A percentile compares a stretch with the other conserved stretches of the same genome.
phyloP scores from a whole-genome alignment of 2,888 invertebrate species.

The Bimastos eiseni region DNA sequence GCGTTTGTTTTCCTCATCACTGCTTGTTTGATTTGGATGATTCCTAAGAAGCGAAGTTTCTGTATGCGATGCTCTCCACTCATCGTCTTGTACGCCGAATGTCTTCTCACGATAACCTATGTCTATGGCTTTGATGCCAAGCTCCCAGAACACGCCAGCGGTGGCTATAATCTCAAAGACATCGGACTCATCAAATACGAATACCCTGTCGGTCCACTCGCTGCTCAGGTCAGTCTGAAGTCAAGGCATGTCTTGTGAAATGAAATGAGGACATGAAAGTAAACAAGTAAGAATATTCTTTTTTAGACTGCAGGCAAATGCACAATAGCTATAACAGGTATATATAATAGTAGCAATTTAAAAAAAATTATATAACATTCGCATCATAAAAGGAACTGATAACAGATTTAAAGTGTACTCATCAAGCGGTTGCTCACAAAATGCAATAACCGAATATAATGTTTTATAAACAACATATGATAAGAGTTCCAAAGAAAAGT shows the following conservation, averaged over 20 bases:
- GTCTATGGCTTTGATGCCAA: slow-evolving; percentile 79
- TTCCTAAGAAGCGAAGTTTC: slow-evolving; percentile 73
- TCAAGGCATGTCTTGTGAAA: not conserved
- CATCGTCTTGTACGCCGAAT: slow-evolving; percentile 81
- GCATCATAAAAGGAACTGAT: too few relatives aligned
- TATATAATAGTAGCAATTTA: too few relatives aligned
- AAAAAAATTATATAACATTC: too few relatives aligned
- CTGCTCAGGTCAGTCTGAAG: slow-evolving; percentile 66
- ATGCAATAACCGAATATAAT: too few relatives aligned
- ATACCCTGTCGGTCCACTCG: slow-evolving; percentile 64
- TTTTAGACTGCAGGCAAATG: too few relatives aligned
- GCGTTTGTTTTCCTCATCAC: slow-evolving; percentile 90
- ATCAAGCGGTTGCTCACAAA: too few relatives aligned
- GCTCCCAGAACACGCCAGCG: slow-evolving; percentile 67
- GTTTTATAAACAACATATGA: too few relatives aligned
- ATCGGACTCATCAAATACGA: slow-evolving; percentile 66
- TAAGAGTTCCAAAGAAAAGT: too few relatives aligned
- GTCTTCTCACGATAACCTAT: slow-evolving; percentile 80
- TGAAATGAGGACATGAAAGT: too few relatives aligned
- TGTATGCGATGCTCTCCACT: slow-evolving; percentile 90
- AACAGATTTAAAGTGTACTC: too few relatives aligned
- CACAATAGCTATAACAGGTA: too few relatives aligned
- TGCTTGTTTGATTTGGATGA: slow-evolving; percentile 94
- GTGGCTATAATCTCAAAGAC: slow-evolving; percentile 50
- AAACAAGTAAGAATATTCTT: too few relatives aligned